A percentile compares a stretch with the other conserved stretches of the same genome.
Evolutionary conservation across 2,888 invertebrate genomes (phyloP).

Genomic region (Nineta flava): DNA sequence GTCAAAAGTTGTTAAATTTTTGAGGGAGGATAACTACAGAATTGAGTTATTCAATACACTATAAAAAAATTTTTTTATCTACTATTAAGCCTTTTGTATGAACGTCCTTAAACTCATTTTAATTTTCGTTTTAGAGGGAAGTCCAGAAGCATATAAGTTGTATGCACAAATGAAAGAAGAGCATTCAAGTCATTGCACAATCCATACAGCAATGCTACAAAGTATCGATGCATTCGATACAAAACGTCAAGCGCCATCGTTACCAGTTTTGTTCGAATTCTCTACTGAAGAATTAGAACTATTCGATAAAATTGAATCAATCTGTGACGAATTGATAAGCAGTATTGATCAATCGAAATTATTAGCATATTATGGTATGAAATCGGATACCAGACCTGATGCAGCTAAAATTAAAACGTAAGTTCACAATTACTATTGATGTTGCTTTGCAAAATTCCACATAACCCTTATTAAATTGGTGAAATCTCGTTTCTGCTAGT

Average conservation of each 20-base stretch:
- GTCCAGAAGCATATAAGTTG: conserved; percentile 48
- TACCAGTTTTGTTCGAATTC: conserved; percentile 8
- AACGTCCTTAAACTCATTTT: no score
- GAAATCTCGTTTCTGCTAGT: no score
- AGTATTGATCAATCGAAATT: conserved; percentile 64
- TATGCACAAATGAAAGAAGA: conserved; percentile 58
- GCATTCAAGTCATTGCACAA: conserved; percentile 58
- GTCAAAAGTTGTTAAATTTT: no score
- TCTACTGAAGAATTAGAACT: conserved; percentile 13
- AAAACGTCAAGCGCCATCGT: conserved; percentile 27
- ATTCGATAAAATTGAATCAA: conserved; percentile 38
- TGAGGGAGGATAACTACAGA: no score
- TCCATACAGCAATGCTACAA: conserved; percentile 65
- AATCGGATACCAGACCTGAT: conserved; percentile 67
- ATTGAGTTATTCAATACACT: no score
- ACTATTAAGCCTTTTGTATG: no score
- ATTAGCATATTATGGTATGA: conserved; percentile 69
- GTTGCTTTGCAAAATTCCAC: no score
- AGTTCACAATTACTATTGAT: conserved; percentile 20
- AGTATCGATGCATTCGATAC: conserved; percentile 48
- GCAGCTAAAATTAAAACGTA: conserved; percentile 71
- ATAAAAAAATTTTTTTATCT: no score
- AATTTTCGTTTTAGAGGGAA: conserved; percentile 31
- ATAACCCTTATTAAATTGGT: no score
- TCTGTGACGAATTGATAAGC: conserved; percentile 49